Evolutionary conservation across 1,140 invertebrate genomes (phyloP).

Genomic region (Drosophila tropicalis): DNA sequence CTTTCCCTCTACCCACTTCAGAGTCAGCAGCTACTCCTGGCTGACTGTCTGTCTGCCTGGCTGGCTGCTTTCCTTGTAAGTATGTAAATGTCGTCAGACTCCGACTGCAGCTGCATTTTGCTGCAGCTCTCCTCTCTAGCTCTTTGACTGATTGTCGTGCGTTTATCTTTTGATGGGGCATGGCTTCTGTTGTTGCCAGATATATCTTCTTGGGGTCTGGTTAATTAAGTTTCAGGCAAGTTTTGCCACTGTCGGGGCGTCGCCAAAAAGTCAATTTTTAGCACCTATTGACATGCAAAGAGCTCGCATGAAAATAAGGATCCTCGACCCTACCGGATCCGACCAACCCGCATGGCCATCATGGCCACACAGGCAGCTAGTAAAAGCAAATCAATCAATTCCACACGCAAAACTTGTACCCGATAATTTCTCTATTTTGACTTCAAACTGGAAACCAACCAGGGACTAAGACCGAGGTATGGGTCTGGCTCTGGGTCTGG

Average conservation of each 20-base stretch:
- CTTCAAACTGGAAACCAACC: conserved; percentile 22
- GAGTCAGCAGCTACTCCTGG: conserved; percentile 15
- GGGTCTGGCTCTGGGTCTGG: background rate
- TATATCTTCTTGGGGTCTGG: conserved; percentile 46
- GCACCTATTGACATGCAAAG: conserved; percentile 81
- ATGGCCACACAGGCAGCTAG: conserved; percentile 6
- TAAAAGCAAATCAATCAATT: conserved; percentile 75
- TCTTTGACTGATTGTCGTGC: conserved; percentile 76
- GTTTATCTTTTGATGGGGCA: conserved; percentile 75
- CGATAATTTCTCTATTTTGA: conserved; percentile 81
- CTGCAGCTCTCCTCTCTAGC: conserved; percentile 26
- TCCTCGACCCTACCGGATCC: conserved; percentile 30
- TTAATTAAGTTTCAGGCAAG: conserved; percentile 76
- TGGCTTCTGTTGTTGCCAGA: conserved; percentile 69
- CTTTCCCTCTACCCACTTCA: conserved; percentile 43
- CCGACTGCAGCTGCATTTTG: conserved; percentile 51
- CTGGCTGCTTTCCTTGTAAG: conserved; percentile 71
- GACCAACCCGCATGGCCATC: background rate
- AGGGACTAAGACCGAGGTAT: background rate
- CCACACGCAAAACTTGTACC: conserved; percentile 73
- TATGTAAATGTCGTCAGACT: conserved; percentile 69
- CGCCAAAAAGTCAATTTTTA: conserved; percentile 68
- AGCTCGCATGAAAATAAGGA: conserved; percentile 36
- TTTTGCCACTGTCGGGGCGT: conserved; percentile 47
- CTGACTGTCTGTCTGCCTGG: conserved; percentile 1